A percentile compares a stretch with the other conserved stretches of the same genome.
Evolutionary conservation across 2,888 invertebrate genomes (phyloP).

Genomic region (Cheiracanthium punctorium): DNA sequence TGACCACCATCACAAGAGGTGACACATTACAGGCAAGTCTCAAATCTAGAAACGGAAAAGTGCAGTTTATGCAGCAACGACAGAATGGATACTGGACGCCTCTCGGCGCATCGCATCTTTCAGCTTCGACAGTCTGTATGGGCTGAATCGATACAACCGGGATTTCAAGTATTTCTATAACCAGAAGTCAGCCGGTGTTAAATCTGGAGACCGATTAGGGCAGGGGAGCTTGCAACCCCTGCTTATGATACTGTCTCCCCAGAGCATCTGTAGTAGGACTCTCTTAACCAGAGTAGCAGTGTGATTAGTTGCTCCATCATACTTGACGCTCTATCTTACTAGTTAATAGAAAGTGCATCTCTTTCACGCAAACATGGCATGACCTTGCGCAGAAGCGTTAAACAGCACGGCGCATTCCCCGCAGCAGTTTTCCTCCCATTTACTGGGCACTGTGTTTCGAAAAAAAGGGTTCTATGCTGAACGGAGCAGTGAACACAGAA

Average conservation of each 20-base stretch:
- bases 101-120: no score
- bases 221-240: not conserved
- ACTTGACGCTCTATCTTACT: not conserved
- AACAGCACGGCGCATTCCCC: not conserved
- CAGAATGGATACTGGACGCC: no score
- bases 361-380: not conserved
- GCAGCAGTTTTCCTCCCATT: not conserved
- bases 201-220: not conserved
- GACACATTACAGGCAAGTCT: no score
- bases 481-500: not conserved
- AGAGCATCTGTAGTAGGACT: not conserved
- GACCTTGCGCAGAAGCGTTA: not conserved
- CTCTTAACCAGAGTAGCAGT: not conserved
- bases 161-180: conserved; percentile 2
- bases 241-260: not conserved
- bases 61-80: no score
- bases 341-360: not conserved
- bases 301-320: not conserved
- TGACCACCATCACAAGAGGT: no score
- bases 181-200: conserved; percentile 5
- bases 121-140: not conserved
- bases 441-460: not conserved
- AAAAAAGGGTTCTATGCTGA: not conserved
- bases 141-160: not conserved
- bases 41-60: no score